These are phyloP conservation scores for Epinephelus cyanopodus DNA, from an alignment of 2,113 vertebrate species.

Conservation along the genomic window DNA sequence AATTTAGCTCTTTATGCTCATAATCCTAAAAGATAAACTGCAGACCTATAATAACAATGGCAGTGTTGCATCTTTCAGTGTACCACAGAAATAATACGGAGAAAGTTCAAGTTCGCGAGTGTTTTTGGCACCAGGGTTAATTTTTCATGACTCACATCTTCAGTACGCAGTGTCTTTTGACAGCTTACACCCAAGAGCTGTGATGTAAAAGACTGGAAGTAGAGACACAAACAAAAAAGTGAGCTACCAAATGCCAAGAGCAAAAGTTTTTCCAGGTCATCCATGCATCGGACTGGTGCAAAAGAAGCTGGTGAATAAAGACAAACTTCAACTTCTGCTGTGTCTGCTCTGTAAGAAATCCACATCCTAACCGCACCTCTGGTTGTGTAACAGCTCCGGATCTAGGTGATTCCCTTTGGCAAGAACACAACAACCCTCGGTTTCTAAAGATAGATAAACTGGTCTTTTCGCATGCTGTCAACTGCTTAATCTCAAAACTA, in stretches of 20 bases:
- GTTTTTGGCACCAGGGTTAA: conserved; percentile 9
- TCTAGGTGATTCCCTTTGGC: conserved; percentile 82
- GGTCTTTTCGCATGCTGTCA: conserved; percentile 78
- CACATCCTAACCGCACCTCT: conserved; percentile 69
- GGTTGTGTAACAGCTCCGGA: conserved; percentile 78
- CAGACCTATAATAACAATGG: neutral
- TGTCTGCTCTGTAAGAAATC: conserved; percentile 49
- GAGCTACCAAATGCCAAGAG: neutral
- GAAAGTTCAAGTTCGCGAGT: conserved; percentile 8
- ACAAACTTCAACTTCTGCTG: conserved; percentile 15
- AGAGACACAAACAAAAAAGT: neutral
- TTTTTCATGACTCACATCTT: conserved; percentile 48
- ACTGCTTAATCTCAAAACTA: conserved; percentile 74
- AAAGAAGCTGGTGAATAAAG: conserved; percentile 19
- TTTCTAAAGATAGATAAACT: conserved; percentile 84
- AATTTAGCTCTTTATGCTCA: conserved; percentile 19
- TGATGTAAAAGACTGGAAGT: neutral
- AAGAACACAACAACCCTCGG: conserved; percentile 69
- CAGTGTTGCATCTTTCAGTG: conserved; percentile 9
- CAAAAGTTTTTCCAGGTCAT: neutral
- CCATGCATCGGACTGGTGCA: neutral
- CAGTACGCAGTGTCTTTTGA: conserved; percentile 20
- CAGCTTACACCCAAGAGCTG: conserved; percentile 31
- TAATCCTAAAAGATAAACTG: conserved; percentile 27
- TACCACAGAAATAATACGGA: neutral